Evolutionary conservation across 2,113 vertebrate species (phyloP).

Genomic region (Corapipo altera): DNA sequence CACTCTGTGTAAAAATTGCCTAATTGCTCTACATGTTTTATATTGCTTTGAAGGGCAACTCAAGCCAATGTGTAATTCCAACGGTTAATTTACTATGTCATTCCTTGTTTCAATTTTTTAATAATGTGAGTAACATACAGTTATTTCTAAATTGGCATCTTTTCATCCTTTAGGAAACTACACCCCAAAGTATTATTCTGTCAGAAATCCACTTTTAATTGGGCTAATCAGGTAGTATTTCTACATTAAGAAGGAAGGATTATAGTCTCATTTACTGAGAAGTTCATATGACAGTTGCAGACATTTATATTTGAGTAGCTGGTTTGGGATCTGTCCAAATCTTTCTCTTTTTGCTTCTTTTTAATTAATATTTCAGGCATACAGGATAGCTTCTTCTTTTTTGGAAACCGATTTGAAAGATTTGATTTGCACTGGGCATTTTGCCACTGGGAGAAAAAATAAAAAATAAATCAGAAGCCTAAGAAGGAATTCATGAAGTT

Average conservation of each 20-base stretch:
- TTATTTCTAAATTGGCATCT: conserved; percentile 52
- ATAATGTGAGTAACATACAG: conserved; percentile 48
- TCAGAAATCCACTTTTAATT: conserved; percentile 62
- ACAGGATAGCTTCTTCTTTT: not conserved
- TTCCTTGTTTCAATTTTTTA: conserved; percentile 64
- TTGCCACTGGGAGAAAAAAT: not conserved
- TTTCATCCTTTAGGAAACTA: conserved; percentile 60
- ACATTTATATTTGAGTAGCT: conserved; percentile 53
- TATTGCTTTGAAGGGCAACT: conserved; percentile 43
- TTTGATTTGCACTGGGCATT: conserved; percentile 30
- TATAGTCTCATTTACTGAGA: conserved; percentile 47
- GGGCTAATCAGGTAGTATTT: conserved; percentile 57
- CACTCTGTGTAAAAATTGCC: conserved; percentile 22
- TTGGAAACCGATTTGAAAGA: not conserved
- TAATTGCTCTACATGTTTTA: conserved; percentile 45
- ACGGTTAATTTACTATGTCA: conserved; percentile 44
- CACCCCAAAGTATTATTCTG: conserved; percentile 55
- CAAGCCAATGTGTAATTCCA: conserved; percentile 16
- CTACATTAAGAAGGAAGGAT: conserved; percentile 58
- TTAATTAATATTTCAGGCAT: conserved; percentile 44
- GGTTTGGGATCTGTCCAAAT: conserved; percentile 55
- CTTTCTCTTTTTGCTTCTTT: conserved; percentile 17
- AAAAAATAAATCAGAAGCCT: not conserved
- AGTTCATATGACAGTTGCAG: conserved; percentile 23
- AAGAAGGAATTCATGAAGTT: not conserved